Conservation (phyloP, 1,140 invertebrate genomes). For the Drosophila pachea region DNA sequence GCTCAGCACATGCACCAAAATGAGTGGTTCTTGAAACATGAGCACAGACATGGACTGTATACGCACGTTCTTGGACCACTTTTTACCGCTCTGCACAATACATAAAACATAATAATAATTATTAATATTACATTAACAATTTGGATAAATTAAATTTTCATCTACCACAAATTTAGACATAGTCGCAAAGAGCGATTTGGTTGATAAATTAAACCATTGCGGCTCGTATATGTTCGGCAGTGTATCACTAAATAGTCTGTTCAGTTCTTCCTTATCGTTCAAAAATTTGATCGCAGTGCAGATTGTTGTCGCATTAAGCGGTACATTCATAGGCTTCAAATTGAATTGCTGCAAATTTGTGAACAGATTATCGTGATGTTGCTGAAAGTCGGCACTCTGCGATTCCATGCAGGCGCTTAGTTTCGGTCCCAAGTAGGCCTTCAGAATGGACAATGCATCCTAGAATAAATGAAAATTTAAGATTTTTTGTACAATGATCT, state of each 20-base stretch:
- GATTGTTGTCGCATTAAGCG: conserved; percentile 38
- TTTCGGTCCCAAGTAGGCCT: conserved; percentile 27
- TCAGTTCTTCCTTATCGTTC: conserved; percentile 34
- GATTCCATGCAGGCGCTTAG: conserved; percentile 30
- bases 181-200: conserved; percentile 31
- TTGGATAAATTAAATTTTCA: not conserved
- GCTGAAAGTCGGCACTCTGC: conserved; percentile 15
- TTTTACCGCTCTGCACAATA: not conserved
- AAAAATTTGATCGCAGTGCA: conserved; percentile 30
- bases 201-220: conserved; percentile 42
- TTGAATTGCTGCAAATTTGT: conserved; percentile 28
- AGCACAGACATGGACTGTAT: conserved; percentile 31
- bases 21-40: conserved; percentile 45
- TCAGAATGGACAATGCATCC: conserved; percentile 22
- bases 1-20: conserved; percentile 54
- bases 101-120: not conserved
- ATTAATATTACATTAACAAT: not conserved
- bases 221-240: not conserved
- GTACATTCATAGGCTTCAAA: conserved; percentile 18
- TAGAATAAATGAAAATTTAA: not conserved
- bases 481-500: not conserved
- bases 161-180: conserved; percentile 34
- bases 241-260: conserved; percentile 22
- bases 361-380: conserved; percentile 26
- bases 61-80: conserved; percentile 13